Percentiles rank a stretch among this genome's conserved stretches.
These are phyloP conservation scores for Suillia variegata DNA, from an alignment of 2,888 invertebrate species.

Conservation along the genomic window DNA sequence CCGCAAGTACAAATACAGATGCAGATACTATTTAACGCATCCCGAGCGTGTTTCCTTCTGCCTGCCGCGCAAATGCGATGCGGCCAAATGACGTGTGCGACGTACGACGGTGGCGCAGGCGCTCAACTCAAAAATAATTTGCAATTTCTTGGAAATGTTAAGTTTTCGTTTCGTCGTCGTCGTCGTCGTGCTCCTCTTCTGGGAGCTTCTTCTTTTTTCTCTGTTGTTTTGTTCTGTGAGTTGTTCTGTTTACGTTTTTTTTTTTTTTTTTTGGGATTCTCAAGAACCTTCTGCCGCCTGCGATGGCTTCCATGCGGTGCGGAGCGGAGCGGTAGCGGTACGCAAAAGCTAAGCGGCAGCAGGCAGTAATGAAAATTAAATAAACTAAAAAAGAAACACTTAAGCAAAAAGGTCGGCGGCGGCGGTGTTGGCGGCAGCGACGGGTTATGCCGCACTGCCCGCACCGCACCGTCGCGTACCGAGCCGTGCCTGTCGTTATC, in stretches of 20 bases:
- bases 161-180: slow-evolving; percentile 27
- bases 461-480: not conserved
- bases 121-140: slow-evolving; percentile 54
- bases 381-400: slow-evolving; percentile 44
- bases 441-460: not conserved
- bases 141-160: slow-evolving; percentile 55
- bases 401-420: slow-evolving; percentile 41
- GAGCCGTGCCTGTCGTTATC: slow-evolving; percentile 50
- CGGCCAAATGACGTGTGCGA: too few species aligned
- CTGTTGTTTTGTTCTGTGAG: slow-evolving; percentile 13
- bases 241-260: too few species aligned
- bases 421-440: slow-evolving; percentile 26
- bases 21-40: slow-evolving; percentile 6
- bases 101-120: slow-evolving; percentile 35
- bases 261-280: slow-evolving; percentile 34
- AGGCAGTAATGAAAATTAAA: slow-evolving; percentile 50
- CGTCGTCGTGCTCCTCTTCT: too few species aligned
- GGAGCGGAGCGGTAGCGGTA: not conserved
- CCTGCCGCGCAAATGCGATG: too few species aligned
- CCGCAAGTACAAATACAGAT: slow-evolving; percentile 14
- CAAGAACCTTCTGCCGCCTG: slow-evolving; percentile 39
- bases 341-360: slow-evolving; percentile 20
- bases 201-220: too few species aligned
- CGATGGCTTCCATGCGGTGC: slow-evolving; percentile 2
- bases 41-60: not conserved